Conservation (phyloP, 1,140 invertebrate genomes). For the Proales similis region DNA sequence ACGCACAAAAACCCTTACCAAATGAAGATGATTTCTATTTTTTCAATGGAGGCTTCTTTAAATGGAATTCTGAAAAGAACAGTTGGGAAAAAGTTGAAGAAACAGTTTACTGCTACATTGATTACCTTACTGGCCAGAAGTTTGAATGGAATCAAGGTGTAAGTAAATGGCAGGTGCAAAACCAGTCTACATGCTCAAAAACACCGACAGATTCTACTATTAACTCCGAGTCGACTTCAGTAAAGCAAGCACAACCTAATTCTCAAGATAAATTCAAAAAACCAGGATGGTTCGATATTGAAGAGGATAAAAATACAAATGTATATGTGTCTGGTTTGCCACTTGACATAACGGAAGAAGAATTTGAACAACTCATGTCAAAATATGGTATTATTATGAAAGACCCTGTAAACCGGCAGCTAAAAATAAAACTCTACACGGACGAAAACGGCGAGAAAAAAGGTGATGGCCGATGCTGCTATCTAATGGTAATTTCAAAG, state of each 20-base stretch:
- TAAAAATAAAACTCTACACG: constrained; percentile 88
- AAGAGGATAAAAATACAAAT: constrained; percentile 85
- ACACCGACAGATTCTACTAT: background rate
- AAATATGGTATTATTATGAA: constrained; percentile 92
- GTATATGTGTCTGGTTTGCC: constrained; percentile 93
- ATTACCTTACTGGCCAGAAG: constrained; percentile 21
- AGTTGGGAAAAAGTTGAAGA: constrained; percentile 7
- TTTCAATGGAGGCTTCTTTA: constrained; percentile 31
- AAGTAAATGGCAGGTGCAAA: constrained; percentile 20
- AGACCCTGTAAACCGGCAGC: constrained; percentile 70
- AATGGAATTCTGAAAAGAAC: constrained; percentile 18
- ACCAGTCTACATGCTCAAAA: background rate
- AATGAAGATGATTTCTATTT: constrained; percentile 31
- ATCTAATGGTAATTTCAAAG: constrained; percentile 66
- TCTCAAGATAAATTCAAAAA: constrained; percentile 12
- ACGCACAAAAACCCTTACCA: background rate
- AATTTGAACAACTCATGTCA: constrained; percentile 72
- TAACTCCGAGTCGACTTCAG: background rate
- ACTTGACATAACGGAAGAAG: constrained; percentile 70
- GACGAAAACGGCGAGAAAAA: constrained; percentile 68
- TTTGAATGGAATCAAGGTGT: constrained; percentile 35
- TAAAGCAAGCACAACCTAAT: background rate
- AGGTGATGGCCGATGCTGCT: constrained; percentile 92
- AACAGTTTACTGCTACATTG: constrained; percentile 23
- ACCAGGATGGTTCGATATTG: constrained; percentile 80